These are phyloP conservation scores for Congeria kusceri DNA, from an alignment of 2,888 invertebrate genomes.

Conservation along the genomic window DNA sequence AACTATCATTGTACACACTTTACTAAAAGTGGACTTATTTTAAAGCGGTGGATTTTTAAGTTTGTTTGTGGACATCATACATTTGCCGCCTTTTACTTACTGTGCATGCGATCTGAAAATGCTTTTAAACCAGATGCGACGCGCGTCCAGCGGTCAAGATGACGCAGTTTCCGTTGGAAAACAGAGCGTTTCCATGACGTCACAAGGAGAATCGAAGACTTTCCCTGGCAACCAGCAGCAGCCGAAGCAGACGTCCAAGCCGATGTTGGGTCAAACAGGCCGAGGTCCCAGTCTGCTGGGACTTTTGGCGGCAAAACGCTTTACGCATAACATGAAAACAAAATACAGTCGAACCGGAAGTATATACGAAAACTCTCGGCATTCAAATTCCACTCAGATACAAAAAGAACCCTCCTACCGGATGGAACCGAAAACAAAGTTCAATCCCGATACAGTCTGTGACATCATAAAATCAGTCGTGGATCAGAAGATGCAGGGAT, in stretches of 20 bases:
- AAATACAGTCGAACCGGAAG: constrained; percentile 58
- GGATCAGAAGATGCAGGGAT: constrained; percentile 61
- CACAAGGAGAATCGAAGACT: constrained; percentile 36
- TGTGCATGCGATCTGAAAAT: background rate
- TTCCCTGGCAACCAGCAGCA: background rate
- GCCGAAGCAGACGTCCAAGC: constrained; percentile 29
- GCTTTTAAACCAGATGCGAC: constrained; percentile 31
- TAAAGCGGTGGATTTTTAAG: no score
- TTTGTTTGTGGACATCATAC: no score
- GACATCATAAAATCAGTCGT: constrained; percentile 60
- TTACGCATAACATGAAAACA: constrained; percentile 48
- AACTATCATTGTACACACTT: no score
- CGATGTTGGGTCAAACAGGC: constrained; percentile 41
- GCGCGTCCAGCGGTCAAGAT: constrained; percentile 26
- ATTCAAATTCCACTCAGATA: constrained; percentile 42
- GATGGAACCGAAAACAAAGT: constrained; percentile 70
- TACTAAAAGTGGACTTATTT: no score
- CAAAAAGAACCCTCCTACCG: constrained; percentile 72
- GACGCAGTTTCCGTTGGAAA: constrained; percentile 8
- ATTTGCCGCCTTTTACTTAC: no score
- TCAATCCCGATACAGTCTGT: constrained; percentile 61
- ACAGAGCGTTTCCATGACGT: constrained; percentile 38
- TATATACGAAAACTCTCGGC: constrained; percentile 53
- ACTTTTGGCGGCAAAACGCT: constrained; percentile 59
- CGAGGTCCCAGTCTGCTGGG: constrained; percentile 61